These are phyloP conservation scores for Tenebrosternarchus preto DNA, from an alignment of 2,113 vertebrate genomes.

Conservation along the genomic window DNA sequence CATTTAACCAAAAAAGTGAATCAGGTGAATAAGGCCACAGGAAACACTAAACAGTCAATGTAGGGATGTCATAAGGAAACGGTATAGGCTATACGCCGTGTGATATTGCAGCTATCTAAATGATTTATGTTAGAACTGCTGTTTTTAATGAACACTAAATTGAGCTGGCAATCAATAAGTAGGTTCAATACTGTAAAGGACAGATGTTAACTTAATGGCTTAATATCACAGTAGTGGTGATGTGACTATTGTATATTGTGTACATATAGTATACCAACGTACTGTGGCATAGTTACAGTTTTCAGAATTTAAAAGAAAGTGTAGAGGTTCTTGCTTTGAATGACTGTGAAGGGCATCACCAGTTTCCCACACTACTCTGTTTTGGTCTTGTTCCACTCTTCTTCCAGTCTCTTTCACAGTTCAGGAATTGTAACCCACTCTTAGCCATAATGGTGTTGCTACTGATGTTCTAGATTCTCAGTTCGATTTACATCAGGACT, in stretches of 20 bases:
- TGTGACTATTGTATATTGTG: not conserved
- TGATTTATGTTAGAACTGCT: slow-evolving; percentile 9
- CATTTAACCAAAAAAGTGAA: not conserved
- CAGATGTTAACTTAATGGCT: not conserved
- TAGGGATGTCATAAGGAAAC: not conserved
- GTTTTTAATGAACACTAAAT: not conserved
- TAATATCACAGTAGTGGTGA: too few relatives aligned
- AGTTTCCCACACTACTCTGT: too few relatives aligned
- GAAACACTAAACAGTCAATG: not conserved
- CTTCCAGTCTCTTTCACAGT: too few relatives aligned
- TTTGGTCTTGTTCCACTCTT: too few relatives aligned
- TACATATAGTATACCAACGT: not conserved
- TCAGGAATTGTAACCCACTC: too few relatives aligned
- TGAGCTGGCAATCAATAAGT: not conserved
- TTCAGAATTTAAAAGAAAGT: too few relatives aligned
- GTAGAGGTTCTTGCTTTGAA: too few relatives aligned
- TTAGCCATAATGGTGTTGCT: too few relatives aligned
- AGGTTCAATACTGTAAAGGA: not conserved
- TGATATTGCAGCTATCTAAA: not conserved
- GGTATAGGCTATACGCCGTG: not conserved
- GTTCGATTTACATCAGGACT: too few relatives aligned
- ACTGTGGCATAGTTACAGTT: too few relatives aligned
- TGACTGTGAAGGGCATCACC: too few relatives aligned
- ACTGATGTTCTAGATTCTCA: too few relatives aligned
- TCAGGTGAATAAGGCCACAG: not conserved